Evolutionary conservation across 2,113 vertebrate genomes (phyloP), one percentile per base, ranked within the genome.

Genomic region (Dasypus novemcinctus): DNA sequence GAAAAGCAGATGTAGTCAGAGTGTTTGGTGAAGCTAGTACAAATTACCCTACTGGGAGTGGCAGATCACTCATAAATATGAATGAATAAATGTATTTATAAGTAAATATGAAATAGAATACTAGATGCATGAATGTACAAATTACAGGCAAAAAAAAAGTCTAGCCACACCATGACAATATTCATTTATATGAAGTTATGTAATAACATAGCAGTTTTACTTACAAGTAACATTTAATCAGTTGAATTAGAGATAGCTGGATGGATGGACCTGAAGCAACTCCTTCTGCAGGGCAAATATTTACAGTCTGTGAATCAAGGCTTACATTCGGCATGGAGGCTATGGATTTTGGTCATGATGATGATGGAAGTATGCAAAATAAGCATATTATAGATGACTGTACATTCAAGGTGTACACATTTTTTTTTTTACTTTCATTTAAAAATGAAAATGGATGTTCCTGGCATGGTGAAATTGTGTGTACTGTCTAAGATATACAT

Each of bases 51-150:
- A 89, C 76, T 94, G 29, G 11, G n/a, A 54, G 20, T 66, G 71
- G 33, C 9, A 91, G 25, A 25, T 87, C 61, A 87, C 66, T 96
- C 75, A 80, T 95, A 97, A 96, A 94, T 89, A 96, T 54, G 31
- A 97, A 93, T 21, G 20, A 57, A 57, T 20, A 57, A 57, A 57
- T 57, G 21, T 57, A 57, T 57, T 57, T 20, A 21, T 57, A 57
- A 57, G 18, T 57, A 57, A 57, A 57, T 57, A 57, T 57, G 20
- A 94, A 95, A 88, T 72, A 85, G 36, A 29, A 31, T 93, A 95
- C n/a, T n/a, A n/a, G n/a, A 75, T 90, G 90, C 92, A 96, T 92
- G 95, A 98, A 90, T 95, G 41, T 38, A 90, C 95, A 91, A 94
- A 85, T 96, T 86, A 74, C 1, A 86, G 5, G 27, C 29, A 86